phyloP scores from a whole-genome alignment of 2,888 invertebrate genomes.

The Caenorhabditis afra region DNA sequence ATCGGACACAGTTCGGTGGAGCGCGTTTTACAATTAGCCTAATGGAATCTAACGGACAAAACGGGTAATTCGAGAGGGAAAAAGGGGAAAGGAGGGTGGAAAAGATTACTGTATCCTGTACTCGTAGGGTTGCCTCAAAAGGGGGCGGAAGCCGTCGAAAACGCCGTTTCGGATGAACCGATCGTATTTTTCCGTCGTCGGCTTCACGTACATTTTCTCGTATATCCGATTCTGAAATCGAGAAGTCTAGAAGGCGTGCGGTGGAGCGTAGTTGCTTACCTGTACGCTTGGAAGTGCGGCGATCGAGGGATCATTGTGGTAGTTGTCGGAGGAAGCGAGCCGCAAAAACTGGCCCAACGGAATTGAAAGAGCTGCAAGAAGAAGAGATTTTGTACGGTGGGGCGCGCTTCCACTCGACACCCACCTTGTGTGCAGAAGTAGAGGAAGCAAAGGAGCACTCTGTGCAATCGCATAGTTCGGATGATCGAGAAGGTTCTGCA shows the following conservation, averaged over 20 bases:
- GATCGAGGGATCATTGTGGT: constrained; percentile 51
- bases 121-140: constrained; percentile 41
- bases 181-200: constrained; percentile 40
- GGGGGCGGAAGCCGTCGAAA: constrained; percentile 34
- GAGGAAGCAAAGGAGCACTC: constrained; percentile 25
- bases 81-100: neutral
- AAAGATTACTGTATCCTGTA: constrained; percentile 54
- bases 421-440: constrained; percentile 31
- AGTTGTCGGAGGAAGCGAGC: constrained; percentile 33
- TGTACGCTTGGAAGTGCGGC: constrained; percentile 37
- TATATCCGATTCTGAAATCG: constrained; percentile 37
- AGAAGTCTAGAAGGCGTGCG: neutral
- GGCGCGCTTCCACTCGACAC: neutral
- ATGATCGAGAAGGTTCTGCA: neutral
- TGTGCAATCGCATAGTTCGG: constrained; percentile 29
- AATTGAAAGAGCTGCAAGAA: constrained; percentile 35
- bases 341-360: constrained; percentile 33
- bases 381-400: neutral
- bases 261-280: constrained; percentile 6
- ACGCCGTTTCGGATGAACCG: constrained; percentile 48
- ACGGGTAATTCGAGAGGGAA: neutral
- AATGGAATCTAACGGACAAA: neutral
- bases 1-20: neutral
- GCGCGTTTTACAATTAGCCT: constrained; percentile 15
- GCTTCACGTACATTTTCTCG: constrained; percentile 29